Conservation (phyloP, 2,113 vertebrate genomes). For the Tringa solitaria region DNA sequence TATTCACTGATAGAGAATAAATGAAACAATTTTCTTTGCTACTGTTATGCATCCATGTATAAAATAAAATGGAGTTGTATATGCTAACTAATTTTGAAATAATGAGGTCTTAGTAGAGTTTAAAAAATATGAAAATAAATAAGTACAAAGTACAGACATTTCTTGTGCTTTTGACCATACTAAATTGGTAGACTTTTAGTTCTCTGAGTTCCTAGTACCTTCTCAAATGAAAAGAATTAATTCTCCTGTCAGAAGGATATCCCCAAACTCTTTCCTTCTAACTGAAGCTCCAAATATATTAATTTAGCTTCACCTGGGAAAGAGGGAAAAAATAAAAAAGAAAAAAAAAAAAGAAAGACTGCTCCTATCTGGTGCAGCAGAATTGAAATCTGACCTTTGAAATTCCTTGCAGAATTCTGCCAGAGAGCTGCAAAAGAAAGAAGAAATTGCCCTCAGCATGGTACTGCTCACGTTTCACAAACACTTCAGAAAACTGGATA, state of each 20-base stretch:
- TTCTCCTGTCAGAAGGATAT: not conserved
- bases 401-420: not conserved
- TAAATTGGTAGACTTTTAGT: not conserved
- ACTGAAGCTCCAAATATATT: conserved; percentile 1
- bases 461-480: not conserved
- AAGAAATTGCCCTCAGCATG: not conserved
- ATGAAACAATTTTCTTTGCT: not conserved
- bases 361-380: not conserved
- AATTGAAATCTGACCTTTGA: not conserved
- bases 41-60: not conserved
- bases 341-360: not conserved
- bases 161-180: not conserved
- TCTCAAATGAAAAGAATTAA: conserved; percentile 2
- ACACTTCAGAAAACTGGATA: not conserved
- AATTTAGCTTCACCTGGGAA: not conserved
- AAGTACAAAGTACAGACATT: not conserved
- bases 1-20: not conserved
- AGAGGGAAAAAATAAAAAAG: not conserved
- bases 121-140: not conserved
- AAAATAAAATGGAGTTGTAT: not conserved
- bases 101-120: not conserved
- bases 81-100: not conserved
- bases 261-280: not conserved
- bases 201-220: not conserved
- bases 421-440: not conserved